A percentile compares a stretch with the other conserved stretches of the same genome.
Evolutionary conservation across 2,797 vertebrate species (phyloP).

Genomic region (Catamblyrhynchus diadema): DNA sequence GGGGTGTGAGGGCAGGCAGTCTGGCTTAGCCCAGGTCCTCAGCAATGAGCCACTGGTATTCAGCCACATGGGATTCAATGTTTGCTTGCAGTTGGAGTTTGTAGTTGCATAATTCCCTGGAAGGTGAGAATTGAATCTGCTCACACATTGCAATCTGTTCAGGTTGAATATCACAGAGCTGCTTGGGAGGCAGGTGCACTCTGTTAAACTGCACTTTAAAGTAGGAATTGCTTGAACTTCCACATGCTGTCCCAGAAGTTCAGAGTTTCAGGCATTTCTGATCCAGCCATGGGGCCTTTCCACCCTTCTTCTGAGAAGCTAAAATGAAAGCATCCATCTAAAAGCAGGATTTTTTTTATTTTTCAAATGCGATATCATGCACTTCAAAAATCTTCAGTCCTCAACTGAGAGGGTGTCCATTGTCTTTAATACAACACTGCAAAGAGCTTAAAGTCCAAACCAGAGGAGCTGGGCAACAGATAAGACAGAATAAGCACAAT

Average conservation of each 20-base stretch:
- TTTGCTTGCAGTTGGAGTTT: neutral
- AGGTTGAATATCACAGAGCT: neutral
- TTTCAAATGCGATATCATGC: neutral
- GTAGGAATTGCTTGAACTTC: neutral
- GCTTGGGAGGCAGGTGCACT: neutral
- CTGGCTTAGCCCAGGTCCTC: neutral
- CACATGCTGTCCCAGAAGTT: neutral
- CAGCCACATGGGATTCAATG: accelerated
- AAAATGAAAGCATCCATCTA: neutral
- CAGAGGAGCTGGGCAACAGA: neutral
- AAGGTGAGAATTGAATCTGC: neutral
- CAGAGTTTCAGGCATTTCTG: neutral
- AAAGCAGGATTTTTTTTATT: neutral
- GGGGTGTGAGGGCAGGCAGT: neutral
- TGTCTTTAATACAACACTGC: neutral
- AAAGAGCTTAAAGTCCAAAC: neutral
- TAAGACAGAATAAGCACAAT: neutral
- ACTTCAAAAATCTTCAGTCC: neutral
- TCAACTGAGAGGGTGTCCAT: neutral
- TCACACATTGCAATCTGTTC: neutral
- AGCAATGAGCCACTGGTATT: neutral
- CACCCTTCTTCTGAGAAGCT: neutral
- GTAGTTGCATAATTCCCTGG: neutral
- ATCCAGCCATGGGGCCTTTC: neutral
- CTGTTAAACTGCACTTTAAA: neutral